These are phyloP conservation scores for Acanthopleura granulata DNA, from an alignment of 2,888 invertebrate genomes.

Conservation along the genomic window DNA sequence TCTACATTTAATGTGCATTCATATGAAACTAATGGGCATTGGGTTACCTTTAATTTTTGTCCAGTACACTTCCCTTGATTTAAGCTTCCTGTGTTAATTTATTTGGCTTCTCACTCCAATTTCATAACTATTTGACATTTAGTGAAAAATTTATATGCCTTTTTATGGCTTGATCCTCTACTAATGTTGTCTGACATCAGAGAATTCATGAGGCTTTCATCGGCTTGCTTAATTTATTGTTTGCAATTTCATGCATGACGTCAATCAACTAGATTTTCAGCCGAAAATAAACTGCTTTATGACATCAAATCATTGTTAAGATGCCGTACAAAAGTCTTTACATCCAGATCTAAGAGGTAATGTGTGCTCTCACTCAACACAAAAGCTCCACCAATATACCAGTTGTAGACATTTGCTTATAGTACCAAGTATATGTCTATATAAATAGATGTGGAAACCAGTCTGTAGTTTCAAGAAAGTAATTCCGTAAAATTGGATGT, in stretches of 20 bases:
- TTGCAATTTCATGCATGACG: background rate
- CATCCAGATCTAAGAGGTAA: no score
- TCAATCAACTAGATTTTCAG: background rate
- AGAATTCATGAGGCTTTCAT: constrained; percentile 1
- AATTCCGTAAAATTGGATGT: no score
- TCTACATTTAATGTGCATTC: no score
- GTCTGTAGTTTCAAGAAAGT: no score
- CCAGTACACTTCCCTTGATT: background rate
- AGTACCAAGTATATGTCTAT: no score
- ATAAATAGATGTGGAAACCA: no score
- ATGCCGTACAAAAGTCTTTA: no score
- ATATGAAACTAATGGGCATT: background rate
- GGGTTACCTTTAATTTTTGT: constrained; percentile 15
- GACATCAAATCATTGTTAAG: no score
- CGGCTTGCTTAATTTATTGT: constrained; percentile 4
- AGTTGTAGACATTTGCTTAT: no score
- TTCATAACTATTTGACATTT: constrained; percentile 8
- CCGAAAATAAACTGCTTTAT: no score
- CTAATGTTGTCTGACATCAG: background rate
- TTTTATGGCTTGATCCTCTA: constrained; percentile 7
- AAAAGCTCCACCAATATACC: no score
- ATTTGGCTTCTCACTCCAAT: constrained; percentile 9
- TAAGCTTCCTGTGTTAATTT: background rate
- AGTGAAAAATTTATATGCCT: constrained; percentile 10
- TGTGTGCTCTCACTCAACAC: no score